Base-by-base conservation (phyloP, 2,113 vertebrate species). In the Menura novaehollandiae region DNA sequence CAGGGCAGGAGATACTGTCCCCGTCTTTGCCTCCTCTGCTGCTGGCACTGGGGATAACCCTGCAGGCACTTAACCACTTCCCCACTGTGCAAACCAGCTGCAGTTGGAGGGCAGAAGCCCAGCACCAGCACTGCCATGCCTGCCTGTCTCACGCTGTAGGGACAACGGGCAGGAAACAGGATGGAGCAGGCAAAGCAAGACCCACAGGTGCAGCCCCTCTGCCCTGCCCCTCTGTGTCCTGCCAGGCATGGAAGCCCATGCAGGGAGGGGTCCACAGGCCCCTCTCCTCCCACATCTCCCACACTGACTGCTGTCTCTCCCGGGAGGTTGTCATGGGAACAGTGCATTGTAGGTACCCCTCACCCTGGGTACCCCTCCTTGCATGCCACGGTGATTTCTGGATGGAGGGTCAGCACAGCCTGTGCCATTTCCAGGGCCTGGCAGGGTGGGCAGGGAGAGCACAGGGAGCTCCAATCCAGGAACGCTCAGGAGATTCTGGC, bases 241-340 rank as follows among this genome's bases (percentile, higher is more conserved):
- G 21, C 20, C 53, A 12, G n/a, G 15, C 2, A 15, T 1, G 1
- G 63, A 17, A 85, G n/a, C 28, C 15, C 4, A 0, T 7, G 35
- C 2, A 0, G 15, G 3, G 21, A 22, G 27, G 67, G 79, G 90
- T 49, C n/a, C 17, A 7, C 13, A 39, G 76, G 59, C 60, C 83
- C 88, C 64, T 52, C 1, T 9, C 83, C 72, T 84, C 94, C 78
- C 33, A 13, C 88, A 46, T 60, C 85, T 95, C 71, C 78, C 9
- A 0, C 59, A 30, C 28, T 0, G 2, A 8, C 35, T 55, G 88
- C 89, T 41, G 60, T 81, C 91, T 91, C 92, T 88, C 83, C 16
- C 0, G 18, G 92, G 92, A 97, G 85, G 95, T 97, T 96, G 96
- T 95, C 96, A 97, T 97, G 94, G 96, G 90, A 97, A 96, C 95